These are phyloP conservation scores for Drosophila lacicola DNA, from an alignment of 2,888 invertebrate species.

Conservation along the genomic window DNA sequence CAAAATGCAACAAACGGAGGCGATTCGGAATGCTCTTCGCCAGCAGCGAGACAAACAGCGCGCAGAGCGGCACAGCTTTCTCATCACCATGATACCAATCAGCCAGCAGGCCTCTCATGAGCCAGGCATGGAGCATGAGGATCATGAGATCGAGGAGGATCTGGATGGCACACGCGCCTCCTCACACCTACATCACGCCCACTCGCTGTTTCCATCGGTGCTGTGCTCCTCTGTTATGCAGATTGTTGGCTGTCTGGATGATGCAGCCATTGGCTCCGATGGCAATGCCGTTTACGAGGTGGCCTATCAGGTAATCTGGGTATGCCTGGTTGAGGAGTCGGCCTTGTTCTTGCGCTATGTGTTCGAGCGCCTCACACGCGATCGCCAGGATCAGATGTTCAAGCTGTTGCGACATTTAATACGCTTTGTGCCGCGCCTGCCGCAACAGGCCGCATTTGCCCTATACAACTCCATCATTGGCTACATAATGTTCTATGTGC, in stretches of 20 bases:
- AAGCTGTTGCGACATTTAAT: constrained; percentile 96
- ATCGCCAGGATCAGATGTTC: constrained; percentile 97
- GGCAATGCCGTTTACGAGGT: constrained; percentile 99
- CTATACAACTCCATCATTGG: constrained; percentile 99
- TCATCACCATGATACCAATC: constrained; percentile 97
- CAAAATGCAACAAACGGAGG: constrained; percentile 99
- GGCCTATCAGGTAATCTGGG: constrained; percentile 98
- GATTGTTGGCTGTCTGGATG: constrained; percentile 97
- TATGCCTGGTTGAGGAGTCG: constrained; percentile 98
- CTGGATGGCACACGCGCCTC: constrained; percentile 90
- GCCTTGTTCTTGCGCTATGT: constrained; percentile 98
- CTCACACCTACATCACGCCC: constrained; percentile 95
- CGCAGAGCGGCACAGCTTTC: constrained; percentile 97
- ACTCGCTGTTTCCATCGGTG: constrained; percentile 98
- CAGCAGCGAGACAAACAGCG: constrained; percentile 98
- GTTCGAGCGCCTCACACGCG: constrained; percentile 96
- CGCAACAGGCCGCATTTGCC: constrained; percentile 98
- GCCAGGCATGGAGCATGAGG: constrained; percentile 93
- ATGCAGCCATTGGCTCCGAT: constrained; percentile 96
- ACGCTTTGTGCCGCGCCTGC: constrained; percentile 95
- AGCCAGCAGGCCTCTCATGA: constrained; percentile 98
- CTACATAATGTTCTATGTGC: constrained; percentile 99
- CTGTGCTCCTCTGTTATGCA: constrained; percentile 98
- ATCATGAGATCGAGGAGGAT: constrained; percentile 93
- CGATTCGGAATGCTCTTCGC: constrained; percentile 97